Conservation (phyloP, 2,113 vertebrate genomes). For the Trichomycterus rosablanca region DNA sequence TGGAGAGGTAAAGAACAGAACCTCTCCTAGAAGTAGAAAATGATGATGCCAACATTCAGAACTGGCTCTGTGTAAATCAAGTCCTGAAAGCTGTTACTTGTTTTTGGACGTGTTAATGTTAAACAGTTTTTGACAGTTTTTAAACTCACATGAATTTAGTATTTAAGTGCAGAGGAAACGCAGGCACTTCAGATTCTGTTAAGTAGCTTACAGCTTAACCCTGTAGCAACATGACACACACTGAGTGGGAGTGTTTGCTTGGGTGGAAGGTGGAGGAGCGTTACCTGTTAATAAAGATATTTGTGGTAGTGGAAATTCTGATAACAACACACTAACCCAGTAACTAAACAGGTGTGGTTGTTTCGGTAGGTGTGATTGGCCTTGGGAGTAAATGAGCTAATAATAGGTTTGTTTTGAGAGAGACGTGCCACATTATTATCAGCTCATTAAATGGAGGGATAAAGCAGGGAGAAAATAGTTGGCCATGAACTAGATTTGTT, state of each 20-base stretch:
- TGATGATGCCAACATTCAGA: not conserved
- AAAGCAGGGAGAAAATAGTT: not conserved
- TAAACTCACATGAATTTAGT: not conserved
- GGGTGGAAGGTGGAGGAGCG: not conserved
- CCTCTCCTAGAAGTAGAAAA: not conserved
- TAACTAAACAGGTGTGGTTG: not conserved
- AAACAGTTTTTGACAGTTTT: not conserved
- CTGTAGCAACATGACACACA: not conserved
- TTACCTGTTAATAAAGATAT: constrained; percentile 14
- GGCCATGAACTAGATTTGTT: constrained; percentile 2
- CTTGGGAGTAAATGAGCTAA: constrained; percentile 1
- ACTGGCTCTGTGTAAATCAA: not conserved
- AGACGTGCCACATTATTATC: constrained; percentile 1
- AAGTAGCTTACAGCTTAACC: not conserved
- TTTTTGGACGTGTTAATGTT: not conserved
- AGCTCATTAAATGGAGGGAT: not conserved
- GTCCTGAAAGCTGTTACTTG: not conserved
- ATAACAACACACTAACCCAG: not conserved
- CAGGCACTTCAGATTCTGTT: constrained; percentile 11
- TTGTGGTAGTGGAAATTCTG: constrained; percentile 12
- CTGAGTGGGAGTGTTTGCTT: not conserved
- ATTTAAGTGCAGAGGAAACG: constrained; percentile 16
- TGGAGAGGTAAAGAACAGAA: constrained; percentile 1
- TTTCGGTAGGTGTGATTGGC: not conserved
- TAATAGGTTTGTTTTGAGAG: constrained; percentile 9